Evolutionary conservation across 1,140 invertebrate genomes (phyloP).

Genomic region (Medauroidea extradentata): DNA sequence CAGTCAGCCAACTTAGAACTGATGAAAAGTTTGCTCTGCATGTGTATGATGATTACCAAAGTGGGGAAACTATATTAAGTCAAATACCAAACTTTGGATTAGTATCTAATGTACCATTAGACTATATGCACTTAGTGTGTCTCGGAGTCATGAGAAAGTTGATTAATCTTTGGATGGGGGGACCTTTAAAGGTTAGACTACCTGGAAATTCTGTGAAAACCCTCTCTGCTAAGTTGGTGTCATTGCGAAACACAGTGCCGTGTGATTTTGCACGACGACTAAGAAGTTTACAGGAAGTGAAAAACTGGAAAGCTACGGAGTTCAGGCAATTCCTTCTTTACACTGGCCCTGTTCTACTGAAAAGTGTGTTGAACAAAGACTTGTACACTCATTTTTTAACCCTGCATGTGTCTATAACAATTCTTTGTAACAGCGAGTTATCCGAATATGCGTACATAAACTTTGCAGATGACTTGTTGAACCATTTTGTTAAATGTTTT

Average conservation of each 20-base stretch:
- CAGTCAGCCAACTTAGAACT: no score
- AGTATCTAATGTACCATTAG: no score
- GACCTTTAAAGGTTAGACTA: constrained; percentile 17
- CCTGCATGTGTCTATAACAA: no score
- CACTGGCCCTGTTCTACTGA: constrained; percentile 41
- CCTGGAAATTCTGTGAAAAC: not conserved
- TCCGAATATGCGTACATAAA: not conserved
- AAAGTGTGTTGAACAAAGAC: constrained; percentile 28
- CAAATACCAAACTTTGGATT: no score
- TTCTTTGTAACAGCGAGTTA: not conserved
- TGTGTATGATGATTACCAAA: no score
- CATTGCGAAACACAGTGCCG: constrained; percentile 23
- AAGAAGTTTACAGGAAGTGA: constrained; percentile 34
- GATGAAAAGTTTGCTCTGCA: no score
- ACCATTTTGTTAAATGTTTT: constrained; percentile 32
- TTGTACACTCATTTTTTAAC: constrained; percentile 42
- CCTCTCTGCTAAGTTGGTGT: constrained; percentile 8
- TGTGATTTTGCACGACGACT: constrained; percentile 42
- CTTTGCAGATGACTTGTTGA: constrained; percentile 30
- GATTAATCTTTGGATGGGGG: constrained; percentile 29
- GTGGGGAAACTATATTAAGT: no score
- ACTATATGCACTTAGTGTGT: constrained; percentile 37
- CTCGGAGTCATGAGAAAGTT: constrained; percentile 34
- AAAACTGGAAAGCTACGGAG: constrained; percentile 47
- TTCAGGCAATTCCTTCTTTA: constrained; percentile 46